These are phyloP conservation scores for Dermatemys mawii DNA, from an alignment of 2,113 vertebrate species.

Conservation along the genomic window DNA sequence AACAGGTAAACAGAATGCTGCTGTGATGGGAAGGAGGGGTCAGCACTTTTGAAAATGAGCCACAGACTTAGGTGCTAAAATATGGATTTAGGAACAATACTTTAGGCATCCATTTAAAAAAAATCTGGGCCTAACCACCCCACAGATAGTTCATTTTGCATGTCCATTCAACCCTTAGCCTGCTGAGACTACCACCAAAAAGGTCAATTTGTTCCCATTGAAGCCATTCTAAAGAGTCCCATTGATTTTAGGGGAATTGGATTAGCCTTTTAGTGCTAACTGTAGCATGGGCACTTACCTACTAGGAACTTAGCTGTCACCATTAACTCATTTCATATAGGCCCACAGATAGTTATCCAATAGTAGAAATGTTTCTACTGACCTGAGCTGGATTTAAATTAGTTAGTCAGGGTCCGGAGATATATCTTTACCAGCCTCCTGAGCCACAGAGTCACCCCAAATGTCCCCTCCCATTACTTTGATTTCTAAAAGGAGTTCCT, in stretches of 20 bases:
- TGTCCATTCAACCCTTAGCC: neutral
- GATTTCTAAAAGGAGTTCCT: neutral
- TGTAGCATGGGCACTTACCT: no score
- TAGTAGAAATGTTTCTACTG: neutral
- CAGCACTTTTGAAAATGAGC: neutral
- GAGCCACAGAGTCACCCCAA: neutral
- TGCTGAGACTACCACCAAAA: neutral
- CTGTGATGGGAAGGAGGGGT: neutral
- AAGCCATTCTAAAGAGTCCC: neutral
- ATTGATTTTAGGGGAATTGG: neutral
- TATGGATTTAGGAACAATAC: neutral
- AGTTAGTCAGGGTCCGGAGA: neutral
- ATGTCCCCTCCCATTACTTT: neutral
- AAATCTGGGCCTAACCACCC: neutral
- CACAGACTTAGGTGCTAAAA: neutral
- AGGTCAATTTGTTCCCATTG: neutral
- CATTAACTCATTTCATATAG: neutral
- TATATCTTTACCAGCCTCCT: no score
- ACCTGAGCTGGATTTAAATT: neutral
- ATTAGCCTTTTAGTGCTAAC: neutral
- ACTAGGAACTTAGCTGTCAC: neutral
- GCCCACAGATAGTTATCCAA: neutral
- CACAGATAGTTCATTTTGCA: neutral
- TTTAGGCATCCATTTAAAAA: neutral
- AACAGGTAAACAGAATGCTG: neutral